phyloP scores from a whole-genome alignment of 2,888 invertebrate species.

The Oegoconia quadripuncta region DNA sequence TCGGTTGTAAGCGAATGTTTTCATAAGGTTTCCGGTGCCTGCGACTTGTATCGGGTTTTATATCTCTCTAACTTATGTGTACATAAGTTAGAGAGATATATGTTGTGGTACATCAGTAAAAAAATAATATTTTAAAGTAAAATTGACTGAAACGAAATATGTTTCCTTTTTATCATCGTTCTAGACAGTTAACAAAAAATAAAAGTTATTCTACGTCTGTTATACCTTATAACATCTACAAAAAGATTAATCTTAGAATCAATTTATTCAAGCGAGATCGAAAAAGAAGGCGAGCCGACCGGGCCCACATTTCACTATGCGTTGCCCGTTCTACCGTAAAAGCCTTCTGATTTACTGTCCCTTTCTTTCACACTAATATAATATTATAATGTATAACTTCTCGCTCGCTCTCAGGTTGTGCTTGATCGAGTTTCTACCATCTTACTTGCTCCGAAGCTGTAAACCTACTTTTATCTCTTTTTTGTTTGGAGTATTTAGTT shows the following conservation, averaged over 20 bases:
- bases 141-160: not conserved
- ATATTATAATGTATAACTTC: slow-evolving; percentile 30
- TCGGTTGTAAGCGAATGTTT: slow-evolving; percentile 48
- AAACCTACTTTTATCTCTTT: slow-evolving; percentile 74
- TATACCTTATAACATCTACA: slow-evolving; percentile 54
- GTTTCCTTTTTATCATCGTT: not conserved
- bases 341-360: slow-evolving; percentile 69
- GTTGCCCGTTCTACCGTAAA: slow-evolving; percentile 77
- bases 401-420: slow-evolving; percentile 50
- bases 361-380: slow-evolving; percentile 41
- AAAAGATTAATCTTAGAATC: slow-evolving; percentile 74
- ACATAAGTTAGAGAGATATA: not conserved
- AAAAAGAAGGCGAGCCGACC: slow-evolving; percentile 62
- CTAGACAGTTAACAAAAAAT: slow-evolving; percentile 27
- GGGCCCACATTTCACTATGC: slow-evolving; percentile 73
- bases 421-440: slow-evolving; percentile 76
- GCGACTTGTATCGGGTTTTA: slow-evolving; percentile 33
- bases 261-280: slow-evolving; percentile 76
- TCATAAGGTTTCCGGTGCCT: slow-evolving; percentile 66
- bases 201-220: slow-evolving; percentile 36
- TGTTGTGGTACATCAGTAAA: not conserved
- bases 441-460: slow-evolving; percentile 73
- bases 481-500: slow-evolving; percentile 65
- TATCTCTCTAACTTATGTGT: slow-evolving; percentile 17
- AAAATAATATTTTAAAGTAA: not conserved